phyloP scores from a whole-genome alignment of 2,888 invertebrate species.

The Galeopsomyia nigrocyanea region DNA sequence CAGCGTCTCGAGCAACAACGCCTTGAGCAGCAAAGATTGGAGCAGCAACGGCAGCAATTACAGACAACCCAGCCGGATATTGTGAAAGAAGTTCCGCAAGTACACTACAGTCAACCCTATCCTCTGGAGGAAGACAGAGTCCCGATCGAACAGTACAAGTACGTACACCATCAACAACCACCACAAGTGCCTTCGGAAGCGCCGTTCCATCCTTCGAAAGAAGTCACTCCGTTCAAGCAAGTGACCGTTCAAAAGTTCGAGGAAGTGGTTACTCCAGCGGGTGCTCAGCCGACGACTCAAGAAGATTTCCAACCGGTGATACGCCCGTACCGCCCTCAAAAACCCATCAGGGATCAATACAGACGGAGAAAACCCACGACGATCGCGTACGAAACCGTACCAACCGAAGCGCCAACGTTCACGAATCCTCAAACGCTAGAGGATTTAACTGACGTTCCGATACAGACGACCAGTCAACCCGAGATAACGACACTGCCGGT shows the following conservation, averaged over 20 bases:
- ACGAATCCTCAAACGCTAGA: conserved; percentile 50
- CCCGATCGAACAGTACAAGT: conserved; percentile 38
- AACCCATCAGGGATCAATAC: conserved; percentile 54
- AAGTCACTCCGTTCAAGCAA: conserved; percentile 44
- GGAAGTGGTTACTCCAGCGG: conserved; percentile 38
- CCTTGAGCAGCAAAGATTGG: conserved; percentile 47
- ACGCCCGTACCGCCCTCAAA: conserved; percentile 54
- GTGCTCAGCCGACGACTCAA: conserved; percentile 25
- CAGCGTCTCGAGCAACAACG: conserved; percentile 54
- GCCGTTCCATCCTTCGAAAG: conserved; percentile 43
- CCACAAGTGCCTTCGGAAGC: conserved; percentile 48
- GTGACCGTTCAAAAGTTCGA: conserved; percentile 45
- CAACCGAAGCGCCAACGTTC: conserved; percentile 51
- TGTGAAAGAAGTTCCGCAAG: conserved; percentile 26
- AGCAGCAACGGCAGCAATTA: conserved; percentile 13
- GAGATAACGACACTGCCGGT: conserved; percentile 49
- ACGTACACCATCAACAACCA: conserved; percentile 31
- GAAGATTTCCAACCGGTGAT: conserved; percentile 49
- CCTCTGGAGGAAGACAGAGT: conserved; percentile 21
- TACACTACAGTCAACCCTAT: conserved; percentile 23
- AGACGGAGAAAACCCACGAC: conserved; percentile 57
- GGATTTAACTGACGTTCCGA: conserved; percentile 53
- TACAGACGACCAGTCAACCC: conserved; percentile 56
- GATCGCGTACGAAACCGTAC: conserved; percentile 40
- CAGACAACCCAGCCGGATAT: conserved; percentile 27